Base-by-base conservation (phyloP, 2,113 vertebrate species). In the Seriola rivoliana region DNA sequence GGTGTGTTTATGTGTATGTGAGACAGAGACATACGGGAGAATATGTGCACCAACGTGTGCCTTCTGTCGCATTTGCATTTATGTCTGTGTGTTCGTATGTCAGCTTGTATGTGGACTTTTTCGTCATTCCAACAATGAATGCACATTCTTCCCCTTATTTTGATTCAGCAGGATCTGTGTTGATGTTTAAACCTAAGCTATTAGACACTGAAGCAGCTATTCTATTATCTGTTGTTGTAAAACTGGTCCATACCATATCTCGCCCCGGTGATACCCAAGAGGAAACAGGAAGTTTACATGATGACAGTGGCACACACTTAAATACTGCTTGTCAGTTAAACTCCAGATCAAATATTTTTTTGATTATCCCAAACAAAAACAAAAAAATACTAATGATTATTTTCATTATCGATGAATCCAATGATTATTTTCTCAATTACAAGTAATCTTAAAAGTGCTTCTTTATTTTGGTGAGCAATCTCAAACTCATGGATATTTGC, bases 81-180 rank as follows among this genome's bases (percentile, higher is more conserved):
- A 57, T 75, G 48, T 69, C 8, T 78, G n/a, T 42, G 36, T 50
- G 38, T 78, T 60, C 79, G 38, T 16, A 40, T 60, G 19, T 25
- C n/a, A 8, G 58, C 21, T 44, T 48, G 46, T 25, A 48, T 67
- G 52, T 14, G 50, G 38, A 19, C 2, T 25, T n/a, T n/a, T 75
- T 73, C 21, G 42, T 80, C 7, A 84, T 57, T 66, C 8, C 11
- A 76, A 50, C 11, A 76, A 50, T 78, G 50, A 29, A 68, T 80
- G 75, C 83, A 76, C 79, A 86, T 81, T 11, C 48, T 9, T 29
- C 8, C 11, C 4, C 38, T 73, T 55, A 58, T 78, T 80, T 70
- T 65, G 42, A 64, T 70, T 78, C 48, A 71, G 38, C 40, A 58
- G 67, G 59, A 64, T 72, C 36, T 73, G 36, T 70, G 34, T 65